A percentile compares a stretch with the other conserved stretches of the same genome.
phyloP scores from a whole-genome alignment of 2,113 vertebrate species.

The Bufo gargarizans region DNA sequence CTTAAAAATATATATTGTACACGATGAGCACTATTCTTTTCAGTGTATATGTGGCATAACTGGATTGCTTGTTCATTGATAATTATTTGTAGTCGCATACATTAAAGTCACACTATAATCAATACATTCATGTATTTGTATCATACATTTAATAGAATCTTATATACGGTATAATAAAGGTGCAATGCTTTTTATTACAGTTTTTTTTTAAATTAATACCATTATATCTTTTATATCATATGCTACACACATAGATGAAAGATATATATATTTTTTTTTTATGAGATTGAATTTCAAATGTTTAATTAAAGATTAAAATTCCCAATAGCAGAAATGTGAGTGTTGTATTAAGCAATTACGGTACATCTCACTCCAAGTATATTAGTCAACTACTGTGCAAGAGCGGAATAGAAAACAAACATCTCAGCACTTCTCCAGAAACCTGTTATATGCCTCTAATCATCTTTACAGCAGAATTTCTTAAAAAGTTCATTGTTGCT shows the following conservation, averaged over 20 bases:
- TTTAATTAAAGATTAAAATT: not conserved
- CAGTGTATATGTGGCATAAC: too few species aligned
- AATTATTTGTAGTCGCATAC: too few species aligned
- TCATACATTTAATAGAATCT: not conserved
- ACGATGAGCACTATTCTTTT: too few species aligned
- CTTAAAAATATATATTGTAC: too few species aligned
- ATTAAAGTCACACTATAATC: too few species aligned
- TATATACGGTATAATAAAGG: not conserved
- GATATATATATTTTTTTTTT: not conserved
- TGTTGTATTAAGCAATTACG: conserved; percentile 34
- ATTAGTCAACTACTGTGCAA: conserved; percentile 42
- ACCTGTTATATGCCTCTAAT: conserved; percentile 32
- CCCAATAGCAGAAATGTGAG: not conserved
- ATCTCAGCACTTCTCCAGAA: conserved; percentile 34
- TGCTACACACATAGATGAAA: not conserved
- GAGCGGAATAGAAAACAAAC: conserved; percentile 38
- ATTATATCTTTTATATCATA: not conserved
- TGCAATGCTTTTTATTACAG: not conserved
- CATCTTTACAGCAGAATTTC: not conserved
- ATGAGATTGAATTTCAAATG: not conserved
- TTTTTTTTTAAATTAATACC: not conserved
- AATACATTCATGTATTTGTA: too few species aligned
- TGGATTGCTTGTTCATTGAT: too few species aligned
- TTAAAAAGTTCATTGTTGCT: not conserved
- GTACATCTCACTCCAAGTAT: conserved; percentile 11